Evolutionary conservation across 2,888 invertebrate genomes (phyloP).

Genomic region (Balanococcus diminutus): DNA sequence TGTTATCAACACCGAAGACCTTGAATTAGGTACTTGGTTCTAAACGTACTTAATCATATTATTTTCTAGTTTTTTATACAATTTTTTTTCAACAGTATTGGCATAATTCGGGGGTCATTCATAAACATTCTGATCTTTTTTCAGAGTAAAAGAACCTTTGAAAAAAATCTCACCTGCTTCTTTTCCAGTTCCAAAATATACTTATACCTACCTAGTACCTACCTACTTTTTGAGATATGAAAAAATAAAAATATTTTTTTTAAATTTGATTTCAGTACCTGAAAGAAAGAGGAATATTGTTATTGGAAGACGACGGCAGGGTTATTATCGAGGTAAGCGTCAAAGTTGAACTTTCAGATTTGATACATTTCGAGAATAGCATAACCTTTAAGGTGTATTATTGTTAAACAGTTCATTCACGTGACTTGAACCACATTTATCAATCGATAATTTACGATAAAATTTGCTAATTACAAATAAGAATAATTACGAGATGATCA

Average conservation of each 20-base stretch:
- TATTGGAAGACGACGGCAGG: slow-evolving; percentile 17
- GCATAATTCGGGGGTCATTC: background rate
- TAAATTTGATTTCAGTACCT: slow-evolving; percentile 46
- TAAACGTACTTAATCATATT: background rate
- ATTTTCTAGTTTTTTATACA: background rate
- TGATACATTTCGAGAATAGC: background rate
- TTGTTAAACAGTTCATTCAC: slow-evolving; percentile 40
- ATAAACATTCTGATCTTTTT: background rate
- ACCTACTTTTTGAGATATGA: too few relatives aligned
- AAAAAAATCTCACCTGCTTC: background rate
- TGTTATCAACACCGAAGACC: slow-evolving; percentile 3
- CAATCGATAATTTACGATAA: background rate
- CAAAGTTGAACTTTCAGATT: background rate
- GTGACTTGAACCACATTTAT: slow-evolving; percentile 16
- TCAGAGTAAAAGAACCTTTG: background rate
- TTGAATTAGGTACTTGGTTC: background rate
- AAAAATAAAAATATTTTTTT: background rate
- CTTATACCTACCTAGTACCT: too few relatives aligned
- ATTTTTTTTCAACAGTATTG: background rate
- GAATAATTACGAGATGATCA: background rate
- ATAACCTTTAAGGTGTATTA: background rate
- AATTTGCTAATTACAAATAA: background rate
- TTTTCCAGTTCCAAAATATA: background rate
- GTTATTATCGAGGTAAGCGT: slow-evolving; percentile 42
- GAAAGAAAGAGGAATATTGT: slow-evolving; percentile 43